Percentiles rank a stretch among this genome's conserved stretches.
Evolutionary conservation across 2,888 invertebrate species (phyloP).

Genomic region (Actias luna): DNA sequence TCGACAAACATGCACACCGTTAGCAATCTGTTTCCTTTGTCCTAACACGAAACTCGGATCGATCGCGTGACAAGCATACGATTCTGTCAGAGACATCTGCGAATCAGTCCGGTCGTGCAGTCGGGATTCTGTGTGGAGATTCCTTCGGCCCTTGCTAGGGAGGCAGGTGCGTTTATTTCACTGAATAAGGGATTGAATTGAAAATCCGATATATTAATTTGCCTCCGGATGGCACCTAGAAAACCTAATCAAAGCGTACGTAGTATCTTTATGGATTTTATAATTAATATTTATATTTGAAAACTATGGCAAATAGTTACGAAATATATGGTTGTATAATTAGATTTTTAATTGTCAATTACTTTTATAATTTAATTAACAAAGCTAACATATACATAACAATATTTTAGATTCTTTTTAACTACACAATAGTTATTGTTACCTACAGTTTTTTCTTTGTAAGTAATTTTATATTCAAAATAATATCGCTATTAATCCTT

Average conservation of each 20-base stretch:
- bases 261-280: not conserved
- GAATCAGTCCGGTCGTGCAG: conserved; percentile 41
- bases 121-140: conserved; percentile 29
- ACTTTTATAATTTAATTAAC: not conserved
- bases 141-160: conserved; percentile 39
- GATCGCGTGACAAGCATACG: conserved; percentile 45
- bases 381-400: not conserved
- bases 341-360: not conserved
- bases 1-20: conserved; percentile 33
- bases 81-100: conserved; percentile 45
- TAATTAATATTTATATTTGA: not conserved
- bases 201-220: conserved; percentile 56
- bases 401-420: not conserved
- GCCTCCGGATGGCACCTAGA: conserved; percentile 32
- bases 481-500: not conserved
- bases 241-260: conserved; percentile 31
- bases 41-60: conserved; percentile 48
- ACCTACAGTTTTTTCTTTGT: not conserved
- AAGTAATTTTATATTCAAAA: not conserved
- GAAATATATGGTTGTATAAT: not conserved
- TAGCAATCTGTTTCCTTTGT: conserved; percentile 77
- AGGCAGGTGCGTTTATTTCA: conserved; percentile 58
- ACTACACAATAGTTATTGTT: not conserved
- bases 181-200: conserved; percentile 54
- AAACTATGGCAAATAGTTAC: not conserved